Evolutionary conservation across 2,888 invertebrate species (phyloP), one percentile per base, ranked within the genome.

Genomic region (Unio pictorum): DNA sequence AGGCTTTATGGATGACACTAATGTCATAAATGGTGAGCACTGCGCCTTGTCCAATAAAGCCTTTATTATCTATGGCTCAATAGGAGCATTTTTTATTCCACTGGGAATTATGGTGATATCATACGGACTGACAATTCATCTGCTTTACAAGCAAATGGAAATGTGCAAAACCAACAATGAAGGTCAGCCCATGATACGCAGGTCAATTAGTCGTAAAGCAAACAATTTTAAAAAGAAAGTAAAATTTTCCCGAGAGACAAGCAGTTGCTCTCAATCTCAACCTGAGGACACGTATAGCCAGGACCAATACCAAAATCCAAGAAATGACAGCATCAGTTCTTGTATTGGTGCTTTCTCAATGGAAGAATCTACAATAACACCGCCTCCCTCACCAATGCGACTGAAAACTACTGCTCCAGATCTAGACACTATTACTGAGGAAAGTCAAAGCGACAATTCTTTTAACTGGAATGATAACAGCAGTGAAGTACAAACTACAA

Each of bases 31-130:
- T 94, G 91, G 94, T 94, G 3, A 94, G 93, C 3, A 84, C 30
- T 92, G 92, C 84, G 88, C 87, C 68, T 90, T 92, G 45, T 83
- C 79, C 68, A 89, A 89, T 76, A 73, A 85, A 55, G 84, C 88
- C 68, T 91, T 91, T 81, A 87, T 96, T 90, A 93, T 96, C 71
- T 96, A 96, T 83, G 98, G 98, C 57, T 97, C 97, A 68, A 95
- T 97, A 84, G 94, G 97, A 83, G 96, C 97, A 82, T 98, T 98
- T 91, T 97, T 98, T 92, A 96, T 98, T 76, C 98, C 98, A 0
- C 92, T 98, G 78, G 93, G 94, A 61, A 97, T 99, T 80, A 98
- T 98, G 98, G 92, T 97, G 87, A 92, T 96, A 73, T 97, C 97
- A n/a, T 98, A 98, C 88, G 95, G 95, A 7, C 92, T 97, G 81